Base-by-base conservation (phyloP, 2,797 vertebrate genomes). In the Sandelia bainsii region DNA sequence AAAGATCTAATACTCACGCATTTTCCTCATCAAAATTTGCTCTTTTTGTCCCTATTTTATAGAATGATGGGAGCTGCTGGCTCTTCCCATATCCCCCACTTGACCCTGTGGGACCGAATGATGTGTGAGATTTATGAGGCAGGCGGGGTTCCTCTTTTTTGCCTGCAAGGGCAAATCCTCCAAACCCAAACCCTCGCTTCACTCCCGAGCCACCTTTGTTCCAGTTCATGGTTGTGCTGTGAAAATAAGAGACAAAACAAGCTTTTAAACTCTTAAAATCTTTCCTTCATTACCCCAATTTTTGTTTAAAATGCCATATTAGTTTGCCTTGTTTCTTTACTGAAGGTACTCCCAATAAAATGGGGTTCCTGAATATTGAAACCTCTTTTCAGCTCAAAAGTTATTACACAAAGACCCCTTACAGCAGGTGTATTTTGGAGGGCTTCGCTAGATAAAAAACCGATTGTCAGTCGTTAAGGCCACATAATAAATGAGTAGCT, bases 11-110 rank as follows among this genome's bases (percentile, higher is more conserved):
- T 8, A 95, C 98, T 97, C 86, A 99, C 98, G 98, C 97, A 80
- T 99, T 99, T 88, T 99, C 98, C 83, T 99, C 98, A 84, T 99
- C 98, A 62, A 99, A 98, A 87, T 98, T 99, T 0, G 97, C 96
- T 83, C 97, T 89, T 85, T 99, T 99, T 32, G 98, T 97, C 58
- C 98, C 98, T 69, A 99, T 99, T 93, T 99, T 99, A 90, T 99
- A 99, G 91, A 99, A 99, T 12, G 97, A 97, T 56, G 98, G 97
- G 37, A 99, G 95, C 88, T 99, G 98, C 69, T 97, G 96, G 0
- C 91, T 93, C 62, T 98, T 97, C 0, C 97, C 95, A 57, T 95
- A 98, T 0, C 94, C 95, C 13, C 95, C 93, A 2, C 90, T 39
- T 50, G 97, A 91, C 16, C 95, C 95, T 0, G 95, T 23, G 2